A percentile compares a stretch with the other conserved stretches of the same genome.
phyloP scores from a whole-genome alignment of 2,113 vertebrate genomes.

The Chitala chitala region DNA sequence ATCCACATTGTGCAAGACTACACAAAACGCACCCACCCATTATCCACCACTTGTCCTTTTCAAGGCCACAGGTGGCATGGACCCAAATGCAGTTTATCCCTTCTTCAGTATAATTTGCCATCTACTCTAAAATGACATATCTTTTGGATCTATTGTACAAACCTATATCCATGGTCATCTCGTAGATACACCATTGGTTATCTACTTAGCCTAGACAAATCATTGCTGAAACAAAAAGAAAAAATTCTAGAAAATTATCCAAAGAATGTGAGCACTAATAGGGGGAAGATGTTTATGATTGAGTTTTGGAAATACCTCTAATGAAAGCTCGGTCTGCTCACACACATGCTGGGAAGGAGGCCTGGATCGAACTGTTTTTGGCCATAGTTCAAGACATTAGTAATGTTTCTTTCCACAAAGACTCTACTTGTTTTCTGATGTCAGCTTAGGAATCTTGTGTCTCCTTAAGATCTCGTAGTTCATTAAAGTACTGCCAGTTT shows the following conservation, averaged over 20 bases:
- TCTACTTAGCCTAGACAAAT: too few species aligned
- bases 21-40: too few species aligned
- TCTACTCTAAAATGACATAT: too few species aligned
- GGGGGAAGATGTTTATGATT: constrained; percentile 10
- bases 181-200: too few species aligned
- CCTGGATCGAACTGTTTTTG: constrained; percentile 13
- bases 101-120: too few species aligned
- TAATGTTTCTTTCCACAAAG: constrained; percentile 22
- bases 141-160: too few species aligned
- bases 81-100: too few species aligned
- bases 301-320: constrained; percentile 6
- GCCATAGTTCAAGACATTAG: constrained; percentile 30
- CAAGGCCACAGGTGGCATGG: too few species aligned
- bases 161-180: too few species aligned
- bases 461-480: not conserved
- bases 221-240: too few species aligned
- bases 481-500: not conserved
- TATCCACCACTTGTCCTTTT: too few species aligned
- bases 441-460: constrained; percentile 6
- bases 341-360: not conserved
- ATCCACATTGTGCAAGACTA: too few species aligned
- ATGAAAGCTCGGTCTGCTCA: not conserved
- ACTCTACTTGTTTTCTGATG: constrained; percentile 18
- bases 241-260: constrained; percentile 15
- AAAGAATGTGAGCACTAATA: not conserved